Percentiles rank a stretch among this genome's conserved stretches.
Evolutionary conservation across 2,888 invertebrate species (phyloP).

Genomic region (Catocala sponsa): DNA sequence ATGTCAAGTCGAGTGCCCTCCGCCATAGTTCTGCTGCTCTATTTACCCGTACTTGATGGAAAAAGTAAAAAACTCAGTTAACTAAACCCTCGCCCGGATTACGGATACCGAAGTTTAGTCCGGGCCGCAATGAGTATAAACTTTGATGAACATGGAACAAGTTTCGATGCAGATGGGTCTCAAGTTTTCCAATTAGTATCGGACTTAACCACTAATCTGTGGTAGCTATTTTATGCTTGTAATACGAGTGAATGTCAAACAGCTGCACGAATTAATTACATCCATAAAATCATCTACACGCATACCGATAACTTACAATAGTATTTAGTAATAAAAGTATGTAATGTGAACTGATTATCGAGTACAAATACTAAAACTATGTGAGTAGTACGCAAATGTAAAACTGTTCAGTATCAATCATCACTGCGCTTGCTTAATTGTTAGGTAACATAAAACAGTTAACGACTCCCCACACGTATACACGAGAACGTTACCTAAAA

Average conservation of each 20-base stretch:
- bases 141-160: constrained; percentile 68
- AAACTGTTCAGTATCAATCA: constrained; percentile 66
- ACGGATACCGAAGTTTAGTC: constrained; percentile 64
- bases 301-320: constrained; percentile 14
- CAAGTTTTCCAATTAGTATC: constrained; percentile 68
- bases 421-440: constrained; percentile 61
- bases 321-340: constrained; percentile 8
- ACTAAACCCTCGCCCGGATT: constrained; percentile 65
- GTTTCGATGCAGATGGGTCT: constrained; percentile 56
- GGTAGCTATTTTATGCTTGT: constrained; percentile 40
- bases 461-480: constrained; percentile 64
- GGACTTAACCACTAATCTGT: constrained; percentile 55
- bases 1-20: constrained; percentile 81
- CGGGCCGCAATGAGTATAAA: constrained; percentile 63
- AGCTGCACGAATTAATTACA: constrained; percentile 43
- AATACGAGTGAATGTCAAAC: constrained; percentile 38
- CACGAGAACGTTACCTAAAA: constrained; percentile 56
- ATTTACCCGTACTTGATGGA: constrained; percentile 74
- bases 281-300: constrained; percentile 30
- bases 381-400: constrained; percentile 11
- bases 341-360: background rate
- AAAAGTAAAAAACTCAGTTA: constrained; percentile 66
- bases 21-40: constrained; percentile 77
- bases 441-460: constrained; percentile 75
- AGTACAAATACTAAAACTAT: background rate